Conservation (phyloP, 2,113 vertebrate genomes). For the Tachycineta bicolor region DNA sequence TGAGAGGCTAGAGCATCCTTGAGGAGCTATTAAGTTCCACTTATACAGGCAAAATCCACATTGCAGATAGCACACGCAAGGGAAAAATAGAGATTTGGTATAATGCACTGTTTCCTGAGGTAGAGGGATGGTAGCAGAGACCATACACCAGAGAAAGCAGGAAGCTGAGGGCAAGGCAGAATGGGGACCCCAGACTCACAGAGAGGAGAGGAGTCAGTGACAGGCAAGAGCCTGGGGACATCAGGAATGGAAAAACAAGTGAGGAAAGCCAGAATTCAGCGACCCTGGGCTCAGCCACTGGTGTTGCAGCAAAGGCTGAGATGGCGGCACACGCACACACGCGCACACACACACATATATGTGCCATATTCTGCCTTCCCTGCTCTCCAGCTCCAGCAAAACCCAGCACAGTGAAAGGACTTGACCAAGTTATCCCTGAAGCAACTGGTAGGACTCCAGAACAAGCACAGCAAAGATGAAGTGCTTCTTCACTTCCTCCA, state of each 20-base stretch:
- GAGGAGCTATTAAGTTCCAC: neutral
- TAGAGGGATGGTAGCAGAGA: neutral
- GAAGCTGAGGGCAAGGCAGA: neutral
- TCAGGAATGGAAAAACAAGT: neutral
- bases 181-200: neutral
- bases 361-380: neutral
- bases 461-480: fast-evolving
- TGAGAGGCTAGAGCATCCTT: neutral
- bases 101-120: neutral
- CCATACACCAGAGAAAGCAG: neutral
- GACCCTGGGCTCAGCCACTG: neutral
- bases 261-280: neutral
- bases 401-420: neutral
- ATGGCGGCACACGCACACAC: neutral
- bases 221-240: neutral
- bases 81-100: neutral
- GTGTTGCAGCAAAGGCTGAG: neutral
- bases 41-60: neutral
- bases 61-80: neutral
- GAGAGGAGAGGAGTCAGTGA: neutral
- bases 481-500: neutral
- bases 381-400: neutral
- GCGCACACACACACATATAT: neutral
- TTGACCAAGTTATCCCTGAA: neutral
- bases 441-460: neutral